Conservation (phyloP, 2,888 invertebrate genomes). For the Galerucella pusilla region DNA sequence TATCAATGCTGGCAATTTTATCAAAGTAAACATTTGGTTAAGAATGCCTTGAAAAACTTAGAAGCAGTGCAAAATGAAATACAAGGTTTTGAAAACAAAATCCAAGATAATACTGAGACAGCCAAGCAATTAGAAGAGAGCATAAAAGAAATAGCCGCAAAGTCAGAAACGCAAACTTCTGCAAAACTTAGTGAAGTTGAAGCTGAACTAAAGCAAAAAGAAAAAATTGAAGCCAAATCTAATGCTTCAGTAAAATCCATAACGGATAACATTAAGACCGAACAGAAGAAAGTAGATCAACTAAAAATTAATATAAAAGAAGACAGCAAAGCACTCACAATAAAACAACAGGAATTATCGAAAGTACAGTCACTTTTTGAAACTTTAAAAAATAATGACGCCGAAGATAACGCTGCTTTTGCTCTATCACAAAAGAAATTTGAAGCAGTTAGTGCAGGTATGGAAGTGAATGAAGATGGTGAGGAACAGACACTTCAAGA, state of each 20-base stretch:
- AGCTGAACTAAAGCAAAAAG: slow-evolving; percentile 70
- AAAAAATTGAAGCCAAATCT: slow-evolving; percentile 75
- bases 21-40: slow-evolving; percentile 54
- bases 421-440: slow-evolving; percentile 80
- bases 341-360: slow-evolving; percentile 71
- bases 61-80: slow-evolving; percentile 54
- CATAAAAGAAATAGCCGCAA: slow-evolving; percentile 72
- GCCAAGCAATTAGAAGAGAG: slow-evolving; percentile 70
- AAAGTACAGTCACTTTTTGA: slow-evolving; percentile 75
- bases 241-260: slow-evolving; percentile 74
- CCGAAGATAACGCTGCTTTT: slow-evolving; percentile 74
- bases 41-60: slow-evolving; percentile 54
- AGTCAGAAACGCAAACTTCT: slow-evolving; percentile 77
- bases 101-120: slow-evolving; percentile 68
- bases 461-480: slow-evolving; percentile 82
- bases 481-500: slow-evolving; percentile 87
- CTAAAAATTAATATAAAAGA: slow-evolving; percentile 75
- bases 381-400: slow-evolving; percentile 75
- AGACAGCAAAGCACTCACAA: slow-evolving; percentile 72
- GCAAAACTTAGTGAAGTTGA: slow-evolving; percentile 75
- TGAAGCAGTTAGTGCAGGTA: slow-evolving; percentile 68
- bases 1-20: slow-evolving; percentile 79
- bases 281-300: slow-evolving; percentile 76
- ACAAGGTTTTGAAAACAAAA: slow-evolving; percentile 63
- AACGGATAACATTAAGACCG: slow-evolving; percentile 74